Base-by-base conservation (phyloP, 1,140 invertebrate genomes). In the Medauroidea extradentata region DNA sequence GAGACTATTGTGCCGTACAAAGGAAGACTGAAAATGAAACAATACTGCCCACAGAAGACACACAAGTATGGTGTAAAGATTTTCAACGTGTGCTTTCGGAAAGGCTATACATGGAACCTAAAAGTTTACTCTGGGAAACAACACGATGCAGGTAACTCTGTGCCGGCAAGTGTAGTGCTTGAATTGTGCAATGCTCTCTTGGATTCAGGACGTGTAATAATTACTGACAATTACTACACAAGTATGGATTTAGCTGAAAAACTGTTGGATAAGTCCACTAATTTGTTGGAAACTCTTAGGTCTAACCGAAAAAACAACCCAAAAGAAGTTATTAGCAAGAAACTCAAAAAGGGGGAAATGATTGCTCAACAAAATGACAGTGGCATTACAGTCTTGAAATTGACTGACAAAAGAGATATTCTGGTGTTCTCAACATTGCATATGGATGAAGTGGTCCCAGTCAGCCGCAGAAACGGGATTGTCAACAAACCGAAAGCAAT, bases 221-320 rank as follows among this genome's bases (percentile, higher is more conserved):
- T 44, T 25, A 43, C 49, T 42, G 46, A 61, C 34, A 61, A 61
- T 41, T 61, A 38, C n/a, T 58, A 61, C 46, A 57, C 60, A 23
- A 51, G 49, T 54, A 23, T 57, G n/a, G 44, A 57, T 25, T 24
- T 48, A 50, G 55, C 55, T 14, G 42, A 57, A 34, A 34, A 34
- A 34, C 29, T 34, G 11, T 11, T 34, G 29, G 29, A 34, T 34
- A 34, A 34, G 29, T 16, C 23, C 21, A 57, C 55, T 18, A n/a
- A 57, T 42, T 8, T 50, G 13, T 23, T 57, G 19, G 44, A 38
- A 27, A 49, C 42, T 11, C 24, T 57, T 16, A 19, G 44, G 14
- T 13, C 21, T 21, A 57, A 50, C 23, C n/a, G 24, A 57, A 57
- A 50, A 48, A 7, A 25, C 18, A 23, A 21, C 13, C 55, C 55